phyloP scores from a whole-genome alignment of 64 coral and sea anemone species.

The Astreopora myriophthalma region DNA sequence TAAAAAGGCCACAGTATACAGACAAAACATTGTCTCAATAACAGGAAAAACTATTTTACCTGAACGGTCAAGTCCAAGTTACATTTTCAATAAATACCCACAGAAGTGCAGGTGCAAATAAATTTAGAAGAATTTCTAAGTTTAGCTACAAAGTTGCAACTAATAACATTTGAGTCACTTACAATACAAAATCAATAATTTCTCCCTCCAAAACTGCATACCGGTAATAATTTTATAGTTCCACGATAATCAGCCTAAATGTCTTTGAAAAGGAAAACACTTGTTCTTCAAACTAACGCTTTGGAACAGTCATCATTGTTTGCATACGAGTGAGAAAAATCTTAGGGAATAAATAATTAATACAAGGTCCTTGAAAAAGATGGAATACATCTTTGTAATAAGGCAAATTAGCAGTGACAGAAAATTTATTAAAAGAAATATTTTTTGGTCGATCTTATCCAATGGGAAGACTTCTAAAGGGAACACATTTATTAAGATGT shows the following conservation, averaged over 20 bases:
- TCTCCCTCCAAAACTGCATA: not conserved
- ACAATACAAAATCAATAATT: not conserved
- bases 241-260: not conserved
- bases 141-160: not conserved
- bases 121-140: not conserved
- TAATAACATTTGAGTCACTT: conserved; percentile 3
- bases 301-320: not conserved
- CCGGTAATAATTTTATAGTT: not conserved
- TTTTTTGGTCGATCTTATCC: not conserved
- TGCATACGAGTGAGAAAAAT: not conserved
- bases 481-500: no score
- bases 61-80: no score
- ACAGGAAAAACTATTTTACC: not conserved
- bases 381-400: not conserved
- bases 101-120: not conserved
- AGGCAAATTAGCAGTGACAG: not conserved
- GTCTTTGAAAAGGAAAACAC: not conserved
- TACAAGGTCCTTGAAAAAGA: not conserved
- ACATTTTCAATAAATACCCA: no score
- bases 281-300: not conserved
- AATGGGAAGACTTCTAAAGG: no score
- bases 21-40: not conserved
- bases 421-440: conserved; percentile 5
- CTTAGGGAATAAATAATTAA: conserved; percentile 20
- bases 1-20: not conserved